These are phyloP conservation scores for Colinus virginianus DNA, from an alignment of 2,113 vertebrate species.

Conservation along the genomic window DNA sequence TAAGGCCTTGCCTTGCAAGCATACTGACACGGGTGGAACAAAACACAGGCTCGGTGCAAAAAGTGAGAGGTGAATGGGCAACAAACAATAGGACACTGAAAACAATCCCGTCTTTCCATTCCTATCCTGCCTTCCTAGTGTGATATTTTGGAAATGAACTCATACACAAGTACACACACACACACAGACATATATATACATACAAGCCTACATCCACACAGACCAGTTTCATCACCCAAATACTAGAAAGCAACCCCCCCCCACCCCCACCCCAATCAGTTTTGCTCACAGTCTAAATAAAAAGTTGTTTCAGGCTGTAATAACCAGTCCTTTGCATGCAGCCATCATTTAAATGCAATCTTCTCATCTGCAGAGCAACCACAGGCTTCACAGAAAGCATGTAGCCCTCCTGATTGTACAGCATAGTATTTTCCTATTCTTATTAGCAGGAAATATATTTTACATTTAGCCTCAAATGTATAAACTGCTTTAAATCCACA, in stretches of 20 bases:
- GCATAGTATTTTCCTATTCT: not conserved
- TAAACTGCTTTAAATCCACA: not conserved
- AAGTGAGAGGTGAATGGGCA: constrained; percentile 48
- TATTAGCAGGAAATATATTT: not conserved
- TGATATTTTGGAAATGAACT: not conserved
- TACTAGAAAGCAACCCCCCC: not conserved
- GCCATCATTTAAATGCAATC: constrained; percentile 18
- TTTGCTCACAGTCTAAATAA: not conserved
- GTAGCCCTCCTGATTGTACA: not conserved
- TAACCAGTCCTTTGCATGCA: not conserved
- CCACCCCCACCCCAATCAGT: not conserved
- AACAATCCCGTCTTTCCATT: not conserved
- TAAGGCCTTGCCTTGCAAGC: not conserved
- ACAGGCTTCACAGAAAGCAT: not conserved
- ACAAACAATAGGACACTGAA: constrained; percentile 30
- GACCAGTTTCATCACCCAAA: not conserved
- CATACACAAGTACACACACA: accelerated
- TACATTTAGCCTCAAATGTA: constrained; percentile 9
- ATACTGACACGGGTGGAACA: constrained; percentile 7
- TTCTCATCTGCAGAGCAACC: constrained; percentile 1
- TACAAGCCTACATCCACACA: not conserved
- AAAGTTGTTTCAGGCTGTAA: not conserved
- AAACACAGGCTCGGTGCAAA: constrained; percentile 37
- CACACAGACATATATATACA: accelerated
- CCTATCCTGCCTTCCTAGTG: not conserved